Evolutionary conservation across 1,140 invertebrate species (phyloP).

Genomic region (Sminthurides bifidus): DNA sequence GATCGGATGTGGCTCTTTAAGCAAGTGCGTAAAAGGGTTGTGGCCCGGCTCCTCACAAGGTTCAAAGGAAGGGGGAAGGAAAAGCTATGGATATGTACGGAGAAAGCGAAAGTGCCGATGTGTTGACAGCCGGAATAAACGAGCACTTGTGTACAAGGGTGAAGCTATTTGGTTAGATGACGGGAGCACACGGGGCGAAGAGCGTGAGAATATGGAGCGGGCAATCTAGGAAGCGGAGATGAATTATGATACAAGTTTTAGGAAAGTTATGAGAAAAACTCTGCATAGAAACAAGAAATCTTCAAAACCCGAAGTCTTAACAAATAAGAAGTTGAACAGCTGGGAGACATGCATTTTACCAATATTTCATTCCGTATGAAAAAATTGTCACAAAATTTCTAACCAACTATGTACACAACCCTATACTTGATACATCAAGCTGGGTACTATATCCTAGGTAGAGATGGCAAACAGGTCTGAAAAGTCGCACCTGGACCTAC

Average conservation of each 20-base stretch:
- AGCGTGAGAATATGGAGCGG: background rate
- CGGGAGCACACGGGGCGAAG: background rate
- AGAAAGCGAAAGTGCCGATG: background rate
- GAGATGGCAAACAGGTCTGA: too few species aligned
- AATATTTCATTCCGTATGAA: conserved; percentile 21
- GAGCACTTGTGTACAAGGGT: too few species aligned
- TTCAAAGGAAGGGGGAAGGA: too few species aligned
- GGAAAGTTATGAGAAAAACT: background rate
- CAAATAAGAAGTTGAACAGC: conserved; percentile 2
- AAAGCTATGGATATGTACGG: too few species aligned
- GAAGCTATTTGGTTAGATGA: too few species aligned
- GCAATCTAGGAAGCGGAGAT: background rate
- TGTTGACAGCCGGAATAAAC: background rate
- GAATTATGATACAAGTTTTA: background rate
- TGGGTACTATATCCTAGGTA: too few species aligned
- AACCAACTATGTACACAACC: too few species aligned
- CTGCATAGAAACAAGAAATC: background rate
- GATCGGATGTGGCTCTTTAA: too few species aligned
- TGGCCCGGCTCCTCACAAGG: too few species aligned
- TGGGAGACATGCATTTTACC: conserved; percentile 9
- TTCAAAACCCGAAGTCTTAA: too few species aligned
- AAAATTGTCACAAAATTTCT: conserved; percentile 18
- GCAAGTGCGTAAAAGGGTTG: too few species aligned
- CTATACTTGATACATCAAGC: too few species aligned
- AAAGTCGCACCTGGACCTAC: conserved; percentile 4